Base-by-base conservation (phyloP, 1,140 invertebrate genomes). In the Thaumetopoea pityocampa region DNA sequence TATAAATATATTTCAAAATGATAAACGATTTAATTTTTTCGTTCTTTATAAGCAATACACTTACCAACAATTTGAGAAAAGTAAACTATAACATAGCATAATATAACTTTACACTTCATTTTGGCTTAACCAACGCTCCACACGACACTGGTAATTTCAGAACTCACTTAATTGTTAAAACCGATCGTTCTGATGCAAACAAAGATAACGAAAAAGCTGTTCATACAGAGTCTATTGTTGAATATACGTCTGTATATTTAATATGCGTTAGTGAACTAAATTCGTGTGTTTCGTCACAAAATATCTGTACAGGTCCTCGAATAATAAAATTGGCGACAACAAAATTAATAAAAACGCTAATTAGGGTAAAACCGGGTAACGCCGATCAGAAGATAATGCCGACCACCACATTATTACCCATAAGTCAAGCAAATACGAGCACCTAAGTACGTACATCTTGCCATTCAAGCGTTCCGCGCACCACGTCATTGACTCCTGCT, bases 151-250 rank as follows among this genome's bases (percentile, higher is more conserved):
- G 16, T 23, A 46, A 36, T 29, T 51, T 23, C 9, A 23, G 18
- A 27, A 22, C 16, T 38, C 37, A 10, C 40, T 23, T 24, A 36
- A 41, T 48, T 41, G 36, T 51, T 61, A 50, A 51, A 51, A 51
- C 28, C 22, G 16, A 14, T 18, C 45, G 19, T 36, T n/a, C 9
- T 20, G 29, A 20, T 28, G 26, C 33, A 53, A 54, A 61, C 20
- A 52, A 29, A 26, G 6, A 7, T 10, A 7, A 14, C 5, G 34
- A 14, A 47, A 36, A 61, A 65, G 41, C 57, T 65, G 61, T 50
- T 20, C 9, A 60, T 11, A 65, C 48, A 63, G 8, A 48, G 1
- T 27, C 30, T 46, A 44, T 48, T 56, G 44, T 56, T 4, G 7
- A 4, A 5, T 17, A 11, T 22, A 22, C 11, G 7, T 32, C 16